phyloP scores from a whole-genome alignment of 2,888 invertebrate genomes.

The Aphidoletes aphidimyza region DNA sequence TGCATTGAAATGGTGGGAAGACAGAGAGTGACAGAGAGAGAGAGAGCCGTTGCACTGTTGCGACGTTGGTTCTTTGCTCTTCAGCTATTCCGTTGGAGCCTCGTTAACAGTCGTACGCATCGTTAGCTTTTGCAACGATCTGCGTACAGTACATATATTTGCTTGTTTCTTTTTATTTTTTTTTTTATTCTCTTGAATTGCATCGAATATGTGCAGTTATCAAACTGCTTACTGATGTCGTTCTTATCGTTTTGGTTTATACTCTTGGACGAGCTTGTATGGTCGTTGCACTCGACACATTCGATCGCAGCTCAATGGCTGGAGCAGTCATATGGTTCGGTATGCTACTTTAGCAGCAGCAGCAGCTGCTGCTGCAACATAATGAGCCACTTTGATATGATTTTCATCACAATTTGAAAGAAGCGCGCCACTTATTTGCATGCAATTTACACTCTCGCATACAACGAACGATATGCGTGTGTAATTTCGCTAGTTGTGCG shows the following conservation, averaged over 20 bases:
- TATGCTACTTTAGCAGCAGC: not conserved
- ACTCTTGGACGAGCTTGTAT: not conserved
- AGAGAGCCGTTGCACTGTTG: not conserved
- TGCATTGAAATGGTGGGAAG: no score
- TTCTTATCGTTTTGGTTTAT: slow-evolving; percentile 32
- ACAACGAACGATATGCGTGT: no score
- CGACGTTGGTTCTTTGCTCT: not conserved
- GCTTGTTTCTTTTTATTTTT: not conserved
- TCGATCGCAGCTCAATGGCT: slow-evolving; percentile 3
- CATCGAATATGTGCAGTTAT: not conserved
- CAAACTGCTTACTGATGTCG: not conserved
- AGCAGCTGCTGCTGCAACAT: not conserved
- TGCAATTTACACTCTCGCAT: no score
- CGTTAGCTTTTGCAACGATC: not conserved
- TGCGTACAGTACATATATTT: not conserved
- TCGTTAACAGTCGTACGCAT: slow-evolving; percentile 17
- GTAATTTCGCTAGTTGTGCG: no score
- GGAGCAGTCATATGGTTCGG: slow-evolving; percentile 1
- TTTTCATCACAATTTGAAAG: no score
- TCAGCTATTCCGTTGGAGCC: not conserved
- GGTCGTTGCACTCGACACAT: slow-evolving; percentile 52
- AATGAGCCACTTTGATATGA: not conserved
- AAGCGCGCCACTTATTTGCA: no score
- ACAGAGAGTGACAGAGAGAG: no score
- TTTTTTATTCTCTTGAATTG: not conserved